Evolutionary conservation across 2,888 invertebrate species (phyloP).

Genomic region (Timema cristinae): DNA sequence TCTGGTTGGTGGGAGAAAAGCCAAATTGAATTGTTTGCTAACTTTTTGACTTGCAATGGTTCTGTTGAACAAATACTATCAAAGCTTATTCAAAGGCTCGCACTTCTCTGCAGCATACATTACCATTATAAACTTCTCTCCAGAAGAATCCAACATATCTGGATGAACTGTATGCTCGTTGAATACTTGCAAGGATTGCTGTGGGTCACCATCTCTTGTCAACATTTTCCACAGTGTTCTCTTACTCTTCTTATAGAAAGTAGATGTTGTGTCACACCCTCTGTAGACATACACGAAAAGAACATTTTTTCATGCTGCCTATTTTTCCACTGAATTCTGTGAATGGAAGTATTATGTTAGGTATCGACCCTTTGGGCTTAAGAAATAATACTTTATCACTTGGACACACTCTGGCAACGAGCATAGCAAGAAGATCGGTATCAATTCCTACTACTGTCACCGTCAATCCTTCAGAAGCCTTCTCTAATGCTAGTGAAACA

Average conservation of each 20-base stretch:
- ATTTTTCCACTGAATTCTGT: neutral
- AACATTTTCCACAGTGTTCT: neutral
- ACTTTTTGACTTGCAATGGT: neutral
- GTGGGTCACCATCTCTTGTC: neutral
- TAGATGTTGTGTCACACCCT: neutral
- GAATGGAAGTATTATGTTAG: neutral
- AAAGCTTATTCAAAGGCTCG: neutral
- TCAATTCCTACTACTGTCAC: conserved; percentile 34
- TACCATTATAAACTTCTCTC: neutral
- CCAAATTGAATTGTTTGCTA: conserved; percentile 1
- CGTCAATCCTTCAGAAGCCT: conserved; percentile 10
- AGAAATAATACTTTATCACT: conserved; percentile 28
- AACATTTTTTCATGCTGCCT: conserved; percentile 3
- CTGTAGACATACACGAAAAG: neutral
- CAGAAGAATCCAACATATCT: neutral
- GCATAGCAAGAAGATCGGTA: conserved; percentile 37
- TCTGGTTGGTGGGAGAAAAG: neutral
- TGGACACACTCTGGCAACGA: conserved; percentile 26
- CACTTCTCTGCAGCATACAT: conserved; percentile 4
- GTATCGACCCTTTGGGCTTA: conserved; percentile 26
- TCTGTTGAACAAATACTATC: neutral
- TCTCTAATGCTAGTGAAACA: conserved; percentile 26
- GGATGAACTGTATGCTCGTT: conserved; percentile 1
- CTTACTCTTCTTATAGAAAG: conserved; percentile 9
- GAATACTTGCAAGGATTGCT: neutral